These are phyloP conservation scores for Drosophila athabasca DNA, from an alignment of 1,140 invertebrate genomes.

Conservation along the genomic window DNA sequence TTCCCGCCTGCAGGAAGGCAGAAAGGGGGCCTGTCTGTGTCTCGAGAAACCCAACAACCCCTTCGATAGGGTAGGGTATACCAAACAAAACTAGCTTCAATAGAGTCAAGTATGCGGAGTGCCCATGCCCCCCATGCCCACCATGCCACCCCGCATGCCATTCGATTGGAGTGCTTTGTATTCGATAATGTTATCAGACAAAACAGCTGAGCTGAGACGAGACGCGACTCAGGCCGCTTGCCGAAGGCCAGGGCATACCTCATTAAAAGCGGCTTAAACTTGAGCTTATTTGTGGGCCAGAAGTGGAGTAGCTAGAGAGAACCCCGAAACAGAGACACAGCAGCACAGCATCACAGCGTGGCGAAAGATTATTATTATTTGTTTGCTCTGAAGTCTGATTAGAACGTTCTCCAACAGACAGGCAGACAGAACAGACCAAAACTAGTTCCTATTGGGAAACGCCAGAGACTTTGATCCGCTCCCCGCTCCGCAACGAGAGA, in stretches of 20 bases:
- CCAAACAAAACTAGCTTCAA: constrained; percentile 27
- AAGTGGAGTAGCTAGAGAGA: constrained; percentile 34
- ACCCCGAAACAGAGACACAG: constrained; percentile 13
- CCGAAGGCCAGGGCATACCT: constrained; percentile 24
- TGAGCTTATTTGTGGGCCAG: constrained; percentile 51
- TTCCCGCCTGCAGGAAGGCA: too few relatives aligned
- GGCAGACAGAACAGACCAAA: not conserved
- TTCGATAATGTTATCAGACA: constrained; percentile 58
- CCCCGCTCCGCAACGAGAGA: constrained; percentile 11
- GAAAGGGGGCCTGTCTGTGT: too few relatives aligned
- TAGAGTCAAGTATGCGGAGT: constrained; percentile 22
- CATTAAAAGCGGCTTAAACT: constrained; percentile 54
- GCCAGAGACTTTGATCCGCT: not conserved
- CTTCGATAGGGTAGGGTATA: not conserved
- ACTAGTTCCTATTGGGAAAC: constrained; percentile 50
- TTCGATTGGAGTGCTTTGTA: constrained; percentile 40
- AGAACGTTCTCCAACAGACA: constrained; percentile 24
- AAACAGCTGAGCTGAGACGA: constrained; percentile 50
- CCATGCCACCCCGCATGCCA: too few relatives aligned
- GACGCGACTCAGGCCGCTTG: not conserved
- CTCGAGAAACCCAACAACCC: too few relatives aligned
- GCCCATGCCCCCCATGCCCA: too few relatives aligned
- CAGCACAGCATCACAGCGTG: constrained; percentile 16
- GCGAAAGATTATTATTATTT: constrained; percentile 40
- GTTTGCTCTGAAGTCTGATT: constrained; percentile 52